A percentile compares a stretch with the other conserved stretches of the same genome.
Evolutionary conservation across 2,797 vertebrate genomes (phyloP).

Genomic region (Pangasius larnaudii): DNA sequence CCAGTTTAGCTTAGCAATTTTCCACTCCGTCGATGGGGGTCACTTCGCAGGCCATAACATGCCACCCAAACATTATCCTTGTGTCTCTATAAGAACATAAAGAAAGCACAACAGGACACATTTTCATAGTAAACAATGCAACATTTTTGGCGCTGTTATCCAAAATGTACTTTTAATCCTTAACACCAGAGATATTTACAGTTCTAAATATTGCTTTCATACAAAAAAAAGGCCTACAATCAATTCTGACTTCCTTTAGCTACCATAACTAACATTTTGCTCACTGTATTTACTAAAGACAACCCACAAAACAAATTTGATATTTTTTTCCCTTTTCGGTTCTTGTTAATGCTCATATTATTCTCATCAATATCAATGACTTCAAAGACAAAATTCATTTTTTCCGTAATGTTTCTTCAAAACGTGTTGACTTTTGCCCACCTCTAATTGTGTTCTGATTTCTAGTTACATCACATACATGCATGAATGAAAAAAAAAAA

Average conservation of each 20-base stretch:
- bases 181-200: background rate
- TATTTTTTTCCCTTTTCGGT: background rate
- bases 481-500: too few relatives aligned
- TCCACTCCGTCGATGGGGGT: background rate
- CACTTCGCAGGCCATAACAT: constrained; percentile 6
- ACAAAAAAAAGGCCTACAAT: background rate
- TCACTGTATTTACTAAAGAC: background rate
- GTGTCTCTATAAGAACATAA: background rate
- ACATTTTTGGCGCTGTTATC: background rate
- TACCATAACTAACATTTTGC: background rate
- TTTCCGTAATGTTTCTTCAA: background rate
- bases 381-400: background rate
- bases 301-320: background rate
- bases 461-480: background rate
- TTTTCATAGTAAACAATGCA: background rate
- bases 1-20: constrained; percentile 7
- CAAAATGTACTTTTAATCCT: background rate
- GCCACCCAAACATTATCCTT: background rate
- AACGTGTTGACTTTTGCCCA: background rate
- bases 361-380: background rate
- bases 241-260: background rate
- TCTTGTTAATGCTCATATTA: background rate
- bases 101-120: background rate
- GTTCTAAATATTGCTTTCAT: background rate
- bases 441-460: background rate